Evolutionary conservation across 2,888 invertebrate species (phyloP).

Genomic region (Drepana falcataria): DNA sequence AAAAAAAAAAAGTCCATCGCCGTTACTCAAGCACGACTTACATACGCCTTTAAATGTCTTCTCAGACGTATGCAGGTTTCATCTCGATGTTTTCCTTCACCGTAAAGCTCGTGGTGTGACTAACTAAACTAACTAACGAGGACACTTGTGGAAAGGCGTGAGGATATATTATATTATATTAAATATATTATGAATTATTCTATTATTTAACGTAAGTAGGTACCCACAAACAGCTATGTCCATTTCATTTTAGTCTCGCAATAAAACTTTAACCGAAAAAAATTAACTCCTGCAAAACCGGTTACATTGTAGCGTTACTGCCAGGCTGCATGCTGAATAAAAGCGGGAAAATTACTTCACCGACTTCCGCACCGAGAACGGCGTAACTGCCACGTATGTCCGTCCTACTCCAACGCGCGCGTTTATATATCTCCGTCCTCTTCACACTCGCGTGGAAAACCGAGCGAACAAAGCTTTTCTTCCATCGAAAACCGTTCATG

Average conservation of each 20-base stretch:
- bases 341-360: slow-evolving; percentile 74
- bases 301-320: slow-evolving; percentile 51
- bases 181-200: no score
- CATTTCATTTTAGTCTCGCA: background rate
- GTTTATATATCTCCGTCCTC: slow-evolving; percentile 29
- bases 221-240: background rate
- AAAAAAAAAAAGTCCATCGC: no score
- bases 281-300: slow-evolving; percentile 11
- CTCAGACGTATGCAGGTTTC: no score
- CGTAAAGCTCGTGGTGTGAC: no score
- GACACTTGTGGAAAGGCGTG: no score
- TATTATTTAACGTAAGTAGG: no score
- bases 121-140: no score
- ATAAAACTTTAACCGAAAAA: slow-evolving; percentile 11
- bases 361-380: slow-evolving; percentile 36
- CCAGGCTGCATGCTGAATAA: slow-evolving; percentile 59
- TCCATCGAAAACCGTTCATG: slow-evolving; percentile 43
- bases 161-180: no score
- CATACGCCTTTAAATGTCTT: no score
- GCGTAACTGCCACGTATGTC: slow-evolving; percentile 45
- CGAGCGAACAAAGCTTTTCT: slow-evolving; percentile 66
- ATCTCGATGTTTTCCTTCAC: no score
- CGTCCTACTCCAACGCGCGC: slow-evolving; percentile 33
- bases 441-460: slow-evolving; percentile 38
- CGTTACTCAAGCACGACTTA: no score